These are phyloP conservation scores for Eciton burchellii DNA, from an alignment of 1,140 invertebrate genomes.

Conservation along the genomic window DNA sequence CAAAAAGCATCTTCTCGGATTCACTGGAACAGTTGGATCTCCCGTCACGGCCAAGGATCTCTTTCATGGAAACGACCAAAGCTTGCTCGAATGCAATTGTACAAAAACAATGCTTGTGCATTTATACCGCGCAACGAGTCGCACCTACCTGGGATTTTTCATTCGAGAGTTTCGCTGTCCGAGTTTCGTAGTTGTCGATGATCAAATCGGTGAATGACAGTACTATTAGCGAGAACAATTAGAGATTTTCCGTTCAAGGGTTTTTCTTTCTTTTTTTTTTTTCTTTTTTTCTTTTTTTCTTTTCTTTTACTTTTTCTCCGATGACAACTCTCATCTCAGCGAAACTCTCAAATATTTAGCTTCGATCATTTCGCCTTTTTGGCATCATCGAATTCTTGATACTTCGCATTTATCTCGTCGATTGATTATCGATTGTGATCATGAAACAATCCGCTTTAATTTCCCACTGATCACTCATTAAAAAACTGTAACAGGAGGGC, in stretches of 20 bases:
- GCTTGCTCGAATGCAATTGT: constrained; percentile 28
- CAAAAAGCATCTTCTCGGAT: neutral
- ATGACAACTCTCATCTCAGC: neutral
- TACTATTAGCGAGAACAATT: neutral
- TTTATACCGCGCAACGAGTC: constrained; percentile 6
- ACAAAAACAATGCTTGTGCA: constrained; percentile 49
- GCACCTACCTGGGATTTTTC: constrained; percentile 1
- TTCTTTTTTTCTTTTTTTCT: neutral
- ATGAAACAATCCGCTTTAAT: constrained; percentile 36
- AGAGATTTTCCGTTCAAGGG: too few species aligned
- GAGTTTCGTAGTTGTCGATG: neutral
- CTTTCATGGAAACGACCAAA: constrained; percentile 16
- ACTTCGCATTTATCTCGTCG: constrained; percentile 36
- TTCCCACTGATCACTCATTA: constrained; percentile 25
- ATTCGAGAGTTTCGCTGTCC: constrained; percentile 7
- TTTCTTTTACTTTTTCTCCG: neutral
- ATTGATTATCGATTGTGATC: constrained; percentile 36
- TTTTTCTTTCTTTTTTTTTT: neutral
- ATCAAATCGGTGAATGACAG: neutral
- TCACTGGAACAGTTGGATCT: constrained; percentile 12
- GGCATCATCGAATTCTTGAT: constrained; percentile 17
- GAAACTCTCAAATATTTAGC: constrained; percentile 18
- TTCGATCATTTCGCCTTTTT: constrained; percentile 27
- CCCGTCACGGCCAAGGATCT: constrained; percentile 23
- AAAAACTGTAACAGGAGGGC: constrained; percentile 7